phyloP scores from a whole-genome alignment of 2,113 vertebrate species.

The Clarias gariepinus region DNA sequence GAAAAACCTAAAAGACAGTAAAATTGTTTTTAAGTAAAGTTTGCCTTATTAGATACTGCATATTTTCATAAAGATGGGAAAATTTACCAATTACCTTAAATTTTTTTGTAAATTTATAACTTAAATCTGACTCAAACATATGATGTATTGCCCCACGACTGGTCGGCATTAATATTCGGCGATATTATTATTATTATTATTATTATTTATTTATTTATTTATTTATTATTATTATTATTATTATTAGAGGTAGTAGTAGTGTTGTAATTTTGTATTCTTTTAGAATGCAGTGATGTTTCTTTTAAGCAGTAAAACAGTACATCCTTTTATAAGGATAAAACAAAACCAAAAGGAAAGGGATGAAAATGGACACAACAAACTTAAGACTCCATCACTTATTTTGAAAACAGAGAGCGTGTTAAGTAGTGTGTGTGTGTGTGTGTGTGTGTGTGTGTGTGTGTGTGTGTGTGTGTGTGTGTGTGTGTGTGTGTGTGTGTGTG shows the following conservation, averaged over 20 bases:
- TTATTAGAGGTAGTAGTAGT: neutral
- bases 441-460: slow-evolving; percentile 39
- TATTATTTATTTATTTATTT: too few species aligned
- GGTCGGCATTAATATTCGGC: too few species aligned
- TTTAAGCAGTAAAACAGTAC: neutral
- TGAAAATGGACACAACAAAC: slow-evolving; percentile 40
- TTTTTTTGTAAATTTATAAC: neutral
- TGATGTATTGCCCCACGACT: too few species aligned
- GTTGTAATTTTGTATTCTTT: slow-evolving; percentile 5
- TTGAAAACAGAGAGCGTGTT: slow-evolving; percentile 21
- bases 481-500: slow-evolving; percentile 29
- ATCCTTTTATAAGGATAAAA: slow-evolving; percentile 45
- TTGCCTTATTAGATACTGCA: neutral
- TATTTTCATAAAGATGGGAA: neutral
- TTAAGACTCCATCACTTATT: slow-evolving; percentile 49
- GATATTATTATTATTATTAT: too few species aligned
- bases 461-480: slow-evolving; percentile 28
- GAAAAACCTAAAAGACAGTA: neutral
- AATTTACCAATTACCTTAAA: neutral
- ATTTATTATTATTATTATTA: too few species aligned
- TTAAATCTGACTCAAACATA: neutral
- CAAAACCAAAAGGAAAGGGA: slow-evolving; percentile 40
- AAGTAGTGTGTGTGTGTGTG: slow-evolving; percentile 14
- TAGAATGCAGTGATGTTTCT: slow-evolving; percentile 17
- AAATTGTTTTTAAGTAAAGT: neutral